Evolutionary conservation across 2,113 vertebrate species (phyloP).

Genomic region (Malurus alboscapulatus): DNA sequence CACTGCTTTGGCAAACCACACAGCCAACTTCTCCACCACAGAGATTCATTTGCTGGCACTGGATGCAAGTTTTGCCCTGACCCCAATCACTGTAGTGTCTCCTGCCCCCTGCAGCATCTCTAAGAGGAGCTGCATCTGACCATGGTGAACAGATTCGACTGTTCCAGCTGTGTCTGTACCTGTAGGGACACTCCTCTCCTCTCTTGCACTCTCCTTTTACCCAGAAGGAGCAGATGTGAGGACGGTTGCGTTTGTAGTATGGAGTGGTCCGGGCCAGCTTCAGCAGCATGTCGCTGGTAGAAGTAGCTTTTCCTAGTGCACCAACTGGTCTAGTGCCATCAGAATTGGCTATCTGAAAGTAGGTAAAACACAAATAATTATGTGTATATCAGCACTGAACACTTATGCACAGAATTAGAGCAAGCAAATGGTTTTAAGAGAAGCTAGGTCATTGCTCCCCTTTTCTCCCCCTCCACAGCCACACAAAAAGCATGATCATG

Average conservation of each 20-base stretch:
- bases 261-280: constrained; percentile 96
- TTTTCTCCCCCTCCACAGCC: not conserved
- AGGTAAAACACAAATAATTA: not conserved
- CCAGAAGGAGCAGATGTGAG: constrained; percentile 99
- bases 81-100: fast-evolving
- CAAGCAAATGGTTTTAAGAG: not conserved
- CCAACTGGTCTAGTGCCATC: constrained; percentile 92
- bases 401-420: not conserved
- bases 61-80: too few relatives aligned
- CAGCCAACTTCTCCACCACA: not conserved
- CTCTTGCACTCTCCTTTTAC: constrained; percentile 98
- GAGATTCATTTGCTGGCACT: not conserved
- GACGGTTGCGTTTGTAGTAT: constrained; percentile 97
- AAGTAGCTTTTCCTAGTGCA: constrained; percentile 89
- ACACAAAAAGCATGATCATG: not conserved
- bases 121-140: not conserved
- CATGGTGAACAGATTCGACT: fast-evolving
- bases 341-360: constrained; percentile 87
- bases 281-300: constrained; percentile 95
- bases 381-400: not conserved
- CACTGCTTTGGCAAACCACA: not conserved
- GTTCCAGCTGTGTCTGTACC: constrained; percentile 65
- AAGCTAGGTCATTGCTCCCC: not conserved
- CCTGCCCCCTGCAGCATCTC: not conserved
- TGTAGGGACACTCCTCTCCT: constrained; percentile 98